Base-by-base conservation (phyloP, 2,888 invertebrate species). In the Ypsolopha scabrella region DNA sequence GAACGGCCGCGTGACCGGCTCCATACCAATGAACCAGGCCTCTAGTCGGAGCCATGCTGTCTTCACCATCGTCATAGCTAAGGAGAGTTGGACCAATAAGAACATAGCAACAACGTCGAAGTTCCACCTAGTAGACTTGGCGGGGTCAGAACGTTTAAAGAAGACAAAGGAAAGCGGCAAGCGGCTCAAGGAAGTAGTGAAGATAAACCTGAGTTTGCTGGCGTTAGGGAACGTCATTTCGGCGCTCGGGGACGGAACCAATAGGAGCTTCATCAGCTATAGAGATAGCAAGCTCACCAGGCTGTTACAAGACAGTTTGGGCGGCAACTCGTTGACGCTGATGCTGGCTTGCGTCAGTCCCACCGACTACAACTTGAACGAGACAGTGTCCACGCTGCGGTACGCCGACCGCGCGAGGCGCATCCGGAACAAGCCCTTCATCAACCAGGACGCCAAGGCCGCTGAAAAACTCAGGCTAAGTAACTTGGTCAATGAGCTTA, bases 191-290 rank as follows among this genome's bases (percentile, higher is more conserved):
- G 97, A 97, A 77, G 97, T 95, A 0, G 91, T 95, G 0, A 94
- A 97, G 69, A 98, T 98, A 54, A 98, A 98, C 78, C 92, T 94
- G 68, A 97, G 97, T 0, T 81, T 98, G 0, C 85, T 97, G 13
- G 96, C 96, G 0, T 83, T 98, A 0, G 98, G 98, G 7, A 98
- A 98, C 72, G 98, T 98, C 0, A 98, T 98, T 54, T 95, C 96
- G 0, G 95, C 96, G 0, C n/a, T n/a, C n/a, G n/a, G n/a, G n/a
- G n/a, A n/a, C n/a, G n/a, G n/a, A n/a, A n/a, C n/a, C n/a, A n/a
- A n/a, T n/a, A n/a, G n/a, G n/a, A n/a, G n/a, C n/a, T n/a, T n/a
- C n/a, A n/a, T n/a, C n/a, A n/a, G n/a, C n/a, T n/a, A n/a, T n/a
- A n/a, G n/a, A n/a, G n/a, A n/a, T n/a, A n/a, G n/a, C n/a, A n/a